phyloP scores from a whole-genome alignment of 2,888 invertebrate species.

The Agrochola litura region DNA sequence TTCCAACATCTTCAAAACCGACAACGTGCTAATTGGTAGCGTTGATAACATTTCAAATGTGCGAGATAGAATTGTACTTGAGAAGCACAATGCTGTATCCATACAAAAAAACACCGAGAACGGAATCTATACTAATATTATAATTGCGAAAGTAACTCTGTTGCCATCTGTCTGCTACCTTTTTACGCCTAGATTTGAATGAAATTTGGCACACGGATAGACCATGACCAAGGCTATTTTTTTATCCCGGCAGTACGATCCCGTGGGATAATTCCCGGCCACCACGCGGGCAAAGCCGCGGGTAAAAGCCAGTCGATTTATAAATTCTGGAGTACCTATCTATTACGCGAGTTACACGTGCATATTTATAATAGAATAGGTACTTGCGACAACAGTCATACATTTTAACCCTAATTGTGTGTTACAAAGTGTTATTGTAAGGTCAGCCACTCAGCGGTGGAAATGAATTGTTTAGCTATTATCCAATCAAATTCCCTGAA shows the following conservation, averaged over 20 bases:
- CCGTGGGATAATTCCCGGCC: too few species aligned
- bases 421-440: constrained; percentile 18
- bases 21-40: constrained; percentile 14
- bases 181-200: background rate
- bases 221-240: background rate
- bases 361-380: constrained; percentile 4
- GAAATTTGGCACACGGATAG: background rate
- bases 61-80: background rate
- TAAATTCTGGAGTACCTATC: constrained; percentile 16
- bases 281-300: background rate
- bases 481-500: constrained; percentile 33
- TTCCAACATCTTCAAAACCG: background rate
- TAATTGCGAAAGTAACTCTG: background rate
- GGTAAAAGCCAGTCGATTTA: background rate
- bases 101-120: background rate
- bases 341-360: constrained; percentile 8
- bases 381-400: constrained; percentile 4
- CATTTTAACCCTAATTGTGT: constrained; percentile 37
- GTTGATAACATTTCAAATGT: background rate
- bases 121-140: background rate
- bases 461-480: constrained; percentile 35
- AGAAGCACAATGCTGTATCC: too few species aligned
- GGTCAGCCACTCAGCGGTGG: constrained; percentile 7
- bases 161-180: background rate
- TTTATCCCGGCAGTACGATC: background rate